A percentile compares a stretch with the other conserved stretches of the same genome.
Conservation (phyloP, 2,113 vertebrate genomes). For the Scolopax mira region DNA sequence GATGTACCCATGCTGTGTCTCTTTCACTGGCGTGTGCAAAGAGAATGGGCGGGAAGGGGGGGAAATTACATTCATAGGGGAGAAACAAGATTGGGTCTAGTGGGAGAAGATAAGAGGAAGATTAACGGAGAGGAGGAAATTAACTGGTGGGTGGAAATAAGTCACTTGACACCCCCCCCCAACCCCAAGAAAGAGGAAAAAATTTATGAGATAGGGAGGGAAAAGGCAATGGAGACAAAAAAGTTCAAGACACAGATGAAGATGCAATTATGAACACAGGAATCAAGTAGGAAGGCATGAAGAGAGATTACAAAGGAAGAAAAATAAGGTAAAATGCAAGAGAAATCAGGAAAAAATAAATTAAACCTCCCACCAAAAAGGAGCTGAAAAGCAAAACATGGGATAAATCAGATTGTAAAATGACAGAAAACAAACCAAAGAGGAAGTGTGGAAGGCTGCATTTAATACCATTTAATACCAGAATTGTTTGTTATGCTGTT, state of each 20-base stretch:
- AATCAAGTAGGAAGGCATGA: background rate
- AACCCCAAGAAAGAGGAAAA: too few species aligned
- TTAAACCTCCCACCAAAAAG: background rate
- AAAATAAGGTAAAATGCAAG: background rate
- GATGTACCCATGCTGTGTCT: background rate
- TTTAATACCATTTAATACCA: background rate
- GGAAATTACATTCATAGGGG: background rate
- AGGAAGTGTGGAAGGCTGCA: background rate
- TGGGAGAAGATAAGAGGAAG: background rate
- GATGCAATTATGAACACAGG: background rate
- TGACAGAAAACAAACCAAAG: background rate
- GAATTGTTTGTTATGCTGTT: background rate
- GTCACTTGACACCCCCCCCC: background rate
- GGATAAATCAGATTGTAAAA: background rate
- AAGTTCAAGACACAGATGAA: background rate
- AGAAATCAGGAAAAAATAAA: background rate
- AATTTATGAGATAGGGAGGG: background rate
- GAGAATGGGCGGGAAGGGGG: background rate
- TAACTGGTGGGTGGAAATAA: background rate
- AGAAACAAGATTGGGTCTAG: background rate
- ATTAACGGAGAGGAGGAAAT: background rate
- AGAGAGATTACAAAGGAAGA: background rate
- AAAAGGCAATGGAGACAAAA: background rate
- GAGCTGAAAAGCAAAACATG: background rate
- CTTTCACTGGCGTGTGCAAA: background rate